These are phyloP conservation scores for Momotus momota DNA, from an alignment of 2,797 vertebrate species.

Conservation along the genomic window DNA sequence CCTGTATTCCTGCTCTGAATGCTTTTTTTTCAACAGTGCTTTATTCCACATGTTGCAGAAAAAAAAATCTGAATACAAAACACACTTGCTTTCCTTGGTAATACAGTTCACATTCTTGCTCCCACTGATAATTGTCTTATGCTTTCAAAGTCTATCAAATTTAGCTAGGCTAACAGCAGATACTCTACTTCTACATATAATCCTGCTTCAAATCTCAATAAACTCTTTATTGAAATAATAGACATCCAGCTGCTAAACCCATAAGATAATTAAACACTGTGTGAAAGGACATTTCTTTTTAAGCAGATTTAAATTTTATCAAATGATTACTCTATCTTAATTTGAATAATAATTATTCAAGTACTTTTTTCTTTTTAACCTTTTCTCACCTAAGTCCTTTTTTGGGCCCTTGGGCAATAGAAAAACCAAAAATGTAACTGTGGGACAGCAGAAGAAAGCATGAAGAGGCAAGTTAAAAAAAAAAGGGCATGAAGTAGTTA, in stretches of 20 bases:
- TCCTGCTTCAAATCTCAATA: constrained; percentile 70
- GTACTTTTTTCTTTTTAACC: constrained; percentile 11
- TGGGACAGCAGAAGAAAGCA: background rate
- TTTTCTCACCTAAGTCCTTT: constrained; percentile 14
- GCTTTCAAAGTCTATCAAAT: background rate
- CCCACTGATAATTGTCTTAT: background rate
- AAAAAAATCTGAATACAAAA: background rate
- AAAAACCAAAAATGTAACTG: background rate
- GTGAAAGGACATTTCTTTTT: constrained; percentile 29
- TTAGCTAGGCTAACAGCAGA: constrained; percentile 40
- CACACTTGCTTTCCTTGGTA: background rate
- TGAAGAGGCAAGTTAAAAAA: background rate
- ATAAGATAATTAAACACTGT: constrained; percentile 68
- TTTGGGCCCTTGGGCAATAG: background rate
- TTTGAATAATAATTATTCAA: constrained; percentile 48
- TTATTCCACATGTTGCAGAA: background rate
- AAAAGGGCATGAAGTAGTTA: background rate
- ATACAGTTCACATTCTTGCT: background rate
- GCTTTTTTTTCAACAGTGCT: background rate
- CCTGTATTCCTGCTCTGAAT: background rate
- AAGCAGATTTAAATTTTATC: constrained; percentile 49
- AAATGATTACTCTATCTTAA: constrained; percentile 11
- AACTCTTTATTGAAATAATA: constrained; percentile 63
- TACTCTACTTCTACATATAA: constrained; percentile 47
- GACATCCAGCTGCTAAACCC: constrained; percentile 53